Conservation (phyloP, 2,113 vertebrate species). For the Platycercus adscitus region DNA sequence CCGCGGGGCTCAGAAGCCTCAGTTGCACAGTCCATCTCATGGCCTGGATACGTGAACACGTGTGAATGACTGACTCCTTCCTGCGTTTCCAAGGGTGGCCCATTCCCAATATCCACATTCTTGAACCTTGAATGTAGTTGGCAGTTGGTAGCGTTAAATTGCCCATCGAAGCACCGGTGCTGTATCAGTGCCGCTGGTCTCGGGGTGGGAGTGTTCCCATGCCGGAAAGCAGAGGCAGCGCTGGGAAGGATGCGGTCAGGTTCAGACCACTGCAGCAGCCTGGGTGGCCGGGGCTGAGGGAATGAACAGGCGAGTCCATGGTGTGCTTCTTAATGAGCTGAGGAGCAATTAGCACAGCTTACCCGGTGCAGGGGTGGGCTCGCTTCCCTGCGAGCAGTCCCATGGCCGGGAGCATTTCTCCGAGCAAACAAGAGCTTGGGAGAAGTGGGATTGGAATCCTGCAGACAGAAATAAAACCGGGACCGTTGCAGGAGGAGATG, state of each 20-base stretch:
- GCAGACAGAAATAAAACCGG: conserved; percentile 67
- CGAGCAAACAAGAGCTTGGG: not conserved
- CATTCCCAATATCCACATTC: accelerated
- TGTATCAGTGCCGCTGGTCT: accelerated
- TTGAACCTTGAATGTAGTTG: accelerated
- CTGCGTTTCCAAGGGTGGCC: not conserved
- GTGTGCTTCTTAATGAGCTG: conserved; percentile 36
- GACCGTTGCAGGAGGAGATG: conserved; percentile 66
- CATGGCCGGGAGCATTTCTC: not conserved
- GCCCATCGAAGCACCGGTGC: accelerated
- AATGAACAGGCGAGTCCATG: not conserved
- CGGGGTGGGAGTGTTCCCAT: accelerated
- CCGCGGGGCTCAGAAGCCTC: not conserved
- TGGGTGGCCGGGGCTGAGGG: not conserved
- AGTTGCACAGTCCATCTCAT: accelerated
- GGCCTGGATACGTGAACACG: not conserved
- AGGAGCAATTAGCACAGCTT: conserved; percentile 52
- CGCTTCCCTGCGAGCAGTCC: not conserved
- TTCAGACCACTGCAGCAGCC: not conserved
- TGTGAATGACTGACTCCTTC: not conserved
- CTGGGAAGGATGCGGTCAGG: not conserved
- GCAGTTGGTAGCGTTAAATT: accelerated
- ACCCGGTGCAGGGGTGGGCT: not conserved
- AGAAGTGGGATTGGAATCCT: conserved; percentile 27
- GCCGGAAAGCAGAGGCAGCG: not conserved